phyloP scores from a whole-genome alignment of 2,888 invertebrate species.

The Metopia argyrocephala region DNA sequence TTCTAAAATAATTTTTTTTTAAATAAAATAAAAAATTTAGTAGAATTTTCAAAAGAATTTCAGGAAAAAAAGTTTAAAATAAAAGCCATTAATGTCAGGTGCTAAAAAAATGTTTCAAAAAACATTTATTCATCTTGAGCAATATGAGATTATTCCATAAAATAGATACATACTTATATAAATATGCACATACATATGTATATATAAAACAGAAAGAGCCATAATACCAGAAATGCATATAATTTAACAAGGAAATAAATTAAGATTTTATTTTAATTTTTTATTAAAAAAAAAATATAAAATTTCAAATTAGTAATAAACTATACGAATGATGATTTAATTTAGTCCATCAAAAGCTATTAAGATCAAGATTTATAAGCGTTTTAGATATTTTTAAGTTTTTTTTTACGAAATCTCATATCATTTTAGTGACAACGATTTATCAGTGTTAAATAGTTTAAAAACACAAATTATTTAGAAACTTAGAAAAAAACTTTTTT shows the following conservation, averaged over 20 bases:
- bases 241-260: background rate
- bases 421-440: slow-evolving; percentile 18
- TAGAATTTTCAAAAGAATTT: slow-evolving; percentile 17
- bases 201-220: no score
- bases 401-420: slow-evolving; percentile 5
- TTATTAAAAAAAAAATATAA: background rate
- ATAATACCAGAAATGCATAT: background rate
- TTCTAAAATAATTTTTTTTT: background rate
- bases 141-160: background rate
- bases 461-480: background rate
- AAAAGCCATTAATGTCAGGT: slow-evolving; percentile 34
- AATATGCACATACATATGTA: no score
- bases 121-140: background rate
- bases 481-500: background rate
- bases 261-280: background rate
- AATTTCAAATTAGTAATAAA: no score
- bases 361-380: slow-evolving; percentile 2
- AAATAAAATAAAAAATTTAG: background rate
- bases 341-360: background rate
- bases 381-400: background rate
- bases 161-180: no score
- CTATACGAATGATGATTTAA: background rate
- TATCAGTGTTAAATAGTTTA: background rate
- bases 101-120: background rate
- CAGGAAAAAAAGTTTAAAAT: slow-evolving; percentile 24